Conservation (phyloP, 2,113 vertebrate genomes). For the Alligator mississippiensis region DNA sequence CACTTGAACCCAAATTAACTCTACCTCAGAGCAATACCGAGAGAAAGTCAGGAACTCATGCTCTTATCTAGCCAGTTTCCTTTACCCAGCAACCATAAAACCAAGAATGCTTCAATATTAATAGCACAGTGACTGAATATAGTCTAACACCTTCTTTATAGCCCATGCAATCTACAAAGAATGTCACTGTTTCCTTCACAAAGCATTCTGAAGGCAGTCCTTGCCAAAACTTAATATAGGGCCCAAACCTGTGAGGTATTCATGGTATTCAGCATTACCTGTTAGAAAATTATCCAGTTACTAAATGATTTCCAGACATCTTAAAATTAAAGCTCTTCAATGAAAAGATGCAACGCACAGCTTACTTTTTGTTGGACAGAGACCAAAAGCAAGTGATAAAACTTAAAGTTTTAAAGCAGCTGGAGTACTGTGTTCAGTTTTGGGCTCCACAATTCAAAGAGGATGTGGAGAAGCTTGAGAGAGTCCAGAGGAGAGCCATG, state of each 20-base stretch:
- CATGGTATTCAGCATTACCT: not conserved
- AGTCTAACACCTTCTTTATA: not conserved
- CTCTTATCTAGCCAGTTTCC: not conserved
- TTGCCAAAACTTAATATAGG: not conserved
- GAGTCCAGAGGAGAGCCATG: no score
- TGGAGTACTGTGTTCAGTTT: no score
- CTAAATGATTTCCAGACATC: not conserved
- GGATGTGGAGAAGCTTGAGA: no score
- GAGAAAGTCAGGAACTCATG: not conserved
- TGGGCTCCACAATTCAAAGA: no score
- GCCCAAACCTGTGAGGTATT: not conserved
- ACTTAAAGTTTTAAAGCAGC: no score
- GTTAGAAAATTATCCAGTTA: not conserved
- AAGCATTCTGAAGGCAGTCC: not conserved
- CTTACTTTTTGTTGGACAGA: no score
- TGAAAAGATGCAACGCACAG: no score
- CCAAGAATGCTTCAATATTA: not conserved
- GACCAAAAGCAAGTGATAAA: no score
- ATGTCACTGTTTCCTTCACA: not conserved
- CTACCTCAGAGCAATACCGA: not conserved
- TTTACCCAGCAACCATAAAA: not conserved
- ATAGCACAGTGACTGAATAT: not conserved
- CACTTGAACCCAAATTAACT: not conserved
- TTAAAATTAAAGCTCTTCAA: not conserved
- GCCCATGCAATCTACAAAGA: not conserved